A percentile compares a stretch with the other conserved stretches of the same genome.
These are phyloP conservation scores for Teleogryllus occipitalis DNA, from an alignment of 1,140 invertebrate species.

Conservation along the genomic window DNA sequence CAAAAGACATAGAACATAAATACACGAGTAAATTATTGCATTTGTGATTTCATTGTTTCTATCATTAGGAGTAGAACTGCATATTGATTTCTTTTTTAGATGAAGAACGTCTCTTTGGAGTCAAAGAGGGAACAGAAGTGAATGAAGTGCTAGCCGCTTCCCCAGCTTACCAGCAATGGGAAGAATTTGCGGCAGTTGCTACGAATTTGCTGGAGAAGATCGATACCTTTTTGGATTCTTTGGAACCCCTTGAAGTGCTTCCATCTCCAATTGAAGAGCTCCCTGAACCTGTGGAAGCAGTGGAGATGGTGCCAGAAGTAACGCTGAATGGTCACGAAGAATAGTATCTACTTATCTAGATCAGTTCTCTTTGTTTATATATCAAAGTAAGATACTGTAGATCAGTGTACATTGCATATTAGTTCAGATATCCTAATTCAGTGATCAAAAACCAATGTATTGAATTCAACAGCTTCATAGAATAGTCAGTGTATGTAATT, in stretches of 20 bases:
- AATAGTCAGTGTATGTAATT: too few relatives aligned
- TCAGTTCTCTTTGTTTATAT: neutral
- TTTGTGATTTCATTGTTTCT: neutral
- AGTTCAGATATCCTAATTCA: neutral
- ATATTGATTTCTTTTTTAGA: constrained; percentile 24
- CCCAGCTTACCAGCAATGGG: constrained; percentile 40
- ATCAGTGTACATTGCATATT: neutral
- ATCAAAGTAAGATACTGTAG: neutral
- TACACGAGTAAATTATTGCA: neutral
- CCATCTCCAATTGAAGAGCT: neutral
- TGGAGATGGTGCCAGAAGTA: neutral
- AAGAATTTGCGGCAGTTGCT: constrained; percentile 53
- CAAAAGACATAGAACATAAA: too few relatives aligned
- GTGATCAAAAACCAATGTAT: neutral
- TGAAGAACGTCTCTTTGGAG: constrained; percentile 31
- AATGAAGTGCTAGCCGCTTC: constrained; percentile 25
- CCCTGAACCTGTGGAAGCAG: neutral
- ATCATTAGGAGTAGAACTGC: neutral
- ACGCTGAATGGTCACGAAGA: neutral
- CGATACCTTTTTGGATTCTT: constrained; percentile 30
- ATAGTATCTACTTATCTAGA: neutral
- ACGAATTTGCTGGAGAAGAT: constrained; percentile 49
- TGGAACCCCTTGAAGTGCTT: constrained; percentile 15
- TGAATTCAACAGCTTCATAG: neutral
- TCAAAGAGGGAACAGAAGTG: constrained; percentile 24